Conservation (phyloP, 2,113 vertebrate genomes). For the Gambusia holbrooki region DNA sequence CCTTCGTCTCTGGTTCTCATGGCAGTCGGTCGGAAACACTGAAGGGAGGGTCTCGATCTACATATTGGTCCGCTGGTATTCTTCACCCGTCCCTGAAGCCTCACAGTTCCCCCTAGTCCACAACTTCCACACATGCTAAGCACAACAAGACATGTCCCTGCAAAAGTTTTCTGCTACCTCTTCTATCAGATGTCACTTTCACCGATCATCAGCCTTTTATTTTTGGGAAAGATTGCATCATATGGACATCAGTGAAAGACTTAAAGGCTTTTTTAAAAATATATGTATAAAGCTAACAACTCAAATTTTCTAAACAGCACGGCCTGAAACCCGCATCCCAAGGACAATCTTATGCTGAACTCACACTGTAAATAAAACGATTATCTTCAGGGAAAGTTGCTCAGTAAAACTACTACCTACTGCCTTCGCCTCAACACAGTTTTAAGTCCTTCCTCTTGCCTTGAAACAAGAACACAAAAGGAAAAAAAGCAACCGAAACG, state of each 20-base stretch:
- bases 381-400: conserved; percentile 21
- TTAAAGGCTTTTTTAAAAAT: conserved; percentile 44
- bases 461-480: conserved; percentile 21
- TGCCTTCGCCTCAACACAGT: conserved; percentile 25
- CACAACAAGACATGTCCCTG: conserved; percentile 55
- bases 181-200: conserved; percentile 44
- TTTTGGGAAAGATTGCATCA: conserved; percentile 63
- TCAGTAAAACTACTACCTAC: conserved; percentile 12
- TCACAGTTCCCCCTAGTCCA: conserved; percentile 52
- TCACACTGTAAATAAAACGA: conserved; percentile 49
- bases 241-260: conserved; percentile 61
- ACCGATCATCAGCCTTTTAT: conserved; percentile 44
- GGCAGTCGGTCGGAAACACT: conserved; percentile 74
- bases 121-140: conserved; percentile 49
- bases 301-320: conserved; percentile 55
- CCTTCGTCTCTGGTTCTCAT: conserved; percentile 40
- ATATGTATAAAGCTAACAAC: conserved; percentile 56
- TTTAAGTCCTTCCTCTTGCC: conserved; percentile 52
- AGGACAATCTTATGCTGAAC: conserved; percentile 39
- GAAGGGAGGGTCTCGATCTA: conserved; percentile 55
- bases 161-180: conserved; percentile 48
- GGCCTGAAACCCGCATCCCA: conserved; percentile 37
- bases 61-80: conserved; percentile 60
- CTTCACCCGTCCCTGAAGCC: conserved; percentile 54
- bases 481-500: not conserved